phyloP scores from a whole-genome alignment of 2,113 vertebrate genomes.

The Heliornis fulica region DNA sequence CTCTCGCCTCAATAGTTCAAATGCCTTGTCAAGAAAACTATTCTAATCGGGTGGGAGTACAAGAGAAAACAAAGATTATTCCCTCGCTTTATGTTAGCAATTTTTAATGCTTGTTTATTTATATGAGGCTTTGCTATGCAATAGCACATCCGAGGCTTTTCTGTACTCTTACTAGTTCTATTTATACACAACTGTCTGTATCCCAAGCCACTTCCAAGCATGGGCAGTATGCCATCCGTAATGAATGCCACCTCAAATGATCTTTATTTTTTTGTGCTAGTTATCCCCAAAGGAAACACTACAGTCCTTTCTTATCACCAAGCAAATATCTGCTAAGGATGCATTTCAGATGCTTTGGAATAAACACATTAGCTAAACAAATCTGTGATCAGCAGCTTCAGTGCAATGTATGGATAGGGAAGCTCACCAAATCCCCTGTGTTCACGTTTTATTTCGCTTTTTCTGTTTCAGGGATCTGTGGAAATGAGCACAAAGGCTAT shows the following conservation, averaged over 20 bases:
- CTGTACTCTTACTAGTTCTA: neutral
- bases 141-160: conserved; percentile 19
- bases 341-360: neutral
- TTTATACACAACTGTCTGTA: neutral
- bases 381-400: neutral
- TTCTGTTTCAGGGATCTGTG: neutral
- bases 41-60: neutral
- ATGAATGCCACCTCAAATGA: conserved; percentile 9
- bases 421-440: neutral
- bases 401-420: rapidly evolving
- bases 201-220: neutral
- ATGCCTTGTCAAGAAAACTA: neutral
- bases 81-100: conserved; percentile 25
- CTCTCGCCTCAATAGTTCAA: neutral
- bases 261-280: neutral
- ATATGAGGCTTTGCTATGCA: conserved; percentile 13
- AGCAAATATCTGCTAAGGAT: neutral
- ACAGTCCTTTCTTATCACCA: neutral
- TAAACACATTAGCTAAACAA: neutral
- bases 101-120: conserved; percentile 57
- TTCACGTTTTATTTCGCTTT: neutral
- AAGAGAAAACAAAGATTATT: conserved; percentile 35
- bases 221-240: neutral
- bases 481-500: neutral
- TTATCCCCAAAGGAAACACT: neutral